Percentiles rank a stretch among this genome's conserved stretches.
Evolutionary conservation across 2,113 vertebrate genomes (phyloP).

Genomic region (Laterallus jamaicensis): DNA sequence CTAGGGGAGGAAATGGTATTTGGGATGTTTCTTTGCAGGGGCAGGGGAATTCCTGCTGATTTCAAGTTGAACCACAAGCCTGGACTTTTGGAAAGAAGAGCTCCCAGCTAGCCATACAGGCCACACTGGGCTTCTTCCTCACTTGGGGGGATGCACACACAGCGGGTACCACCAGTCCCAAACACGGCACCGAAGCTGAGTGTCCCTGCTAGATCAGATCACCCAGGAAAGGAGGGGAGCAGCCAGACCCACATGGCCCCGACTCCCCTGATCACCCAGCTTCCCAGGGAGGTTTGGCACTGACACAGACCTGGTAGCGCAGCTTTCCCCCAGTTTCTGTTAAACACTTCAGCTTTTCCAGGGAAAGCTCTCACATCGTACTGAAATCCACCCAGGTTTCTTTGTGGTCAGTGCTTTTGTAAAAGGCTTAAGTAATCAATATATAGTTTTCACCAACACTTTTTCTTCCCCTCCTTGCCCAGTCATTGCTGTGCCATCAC

Average conservation of each 20-base stretch:
- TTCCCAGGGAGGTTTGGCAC: not conserved
- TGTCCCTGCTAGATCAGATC: not conserved
- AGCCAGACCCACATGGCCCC: not conserved
- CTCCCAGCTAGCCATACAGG: not conserved
- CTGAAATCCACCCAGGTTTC: not conserved
- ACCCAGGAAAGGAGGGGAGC: not conserved
- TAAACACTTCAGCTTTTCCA: not conserved
- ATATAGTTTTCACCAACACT: not conserved
- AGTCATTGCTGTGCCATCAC: not conserved
- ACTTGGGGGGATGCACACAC: not conserved
- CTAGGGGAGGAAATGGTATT: not conserved
- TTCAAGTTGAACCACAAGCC: not conserved
- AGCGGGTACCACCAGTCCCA: not conserved
- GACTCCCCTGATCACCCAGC: not conserved
- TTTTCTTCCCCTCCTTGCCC: not conserved
- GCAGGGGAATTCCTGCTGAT: not conserved
- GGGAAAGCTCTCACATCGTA: not conserved
- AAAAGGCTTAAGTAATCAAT: not conserved
- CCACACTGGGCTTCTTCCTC: not conserved
- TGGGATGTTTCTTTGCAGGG: not conserved
- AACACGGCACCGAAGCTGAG: rapidly evolving
- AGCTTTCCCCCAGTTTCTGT: not conserved
- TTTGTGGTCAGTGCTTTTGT: not conserved
- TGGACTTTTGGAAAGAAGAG: not conserved
- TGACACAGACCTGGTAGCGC: not conserved